phyloP scores from a whole-genome alignment of 2,113 vertebrate genomes.

The Chamaea fasciata region DNA sequence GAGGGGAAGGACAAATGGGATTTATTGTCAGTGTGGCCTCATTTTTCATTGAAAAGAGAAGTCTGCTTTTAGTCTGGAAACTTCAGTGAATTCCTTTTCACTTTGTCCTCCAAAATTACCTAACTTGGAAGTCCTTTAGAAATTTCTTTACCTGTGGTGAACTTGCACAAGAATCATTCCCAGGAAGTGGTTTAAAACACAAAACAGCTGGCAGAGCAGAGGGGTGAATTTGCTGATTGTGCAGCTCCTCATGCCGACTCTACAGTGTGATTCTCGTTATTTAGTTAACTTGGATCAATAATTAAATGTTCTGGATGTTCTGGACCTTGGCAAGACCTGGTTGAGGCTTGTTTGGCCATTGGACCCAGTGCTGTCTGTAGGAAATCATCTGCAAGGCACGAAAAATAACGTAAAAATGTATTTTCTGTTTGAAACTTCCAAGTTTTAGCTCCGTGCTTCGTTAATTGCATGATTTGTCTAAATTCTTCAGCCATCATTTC shows the following conservation, averaged over 20 bases:
- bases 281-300: not conserved
- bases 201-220: not conserved
- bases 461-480: not conserved
- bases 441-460: accelerated
- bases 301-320: not conserved
- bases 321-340: not conserved
- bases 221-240: not conserved
- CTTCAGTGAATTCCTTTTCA: not conserved
- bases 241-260: not conserved
- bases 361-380: not conserved
- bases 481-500: not conserved
- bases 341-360: not conserved
- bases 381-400: not conserved
- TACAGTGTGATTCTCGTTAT: not conserved
- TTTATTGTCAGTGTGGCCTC: not conserved
- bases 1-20: not conserved
- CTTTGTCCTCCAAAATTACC: not conserved
- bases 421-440: not conserved
- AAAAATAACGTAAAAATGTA: not conserved
- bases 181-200: not conserved
- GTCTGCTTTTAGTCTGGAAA: not conserved
- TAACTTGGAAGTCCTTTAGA: not conserved
- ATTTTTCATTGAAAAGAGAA: not conserved
- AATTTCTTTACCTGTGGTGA: not conserved
- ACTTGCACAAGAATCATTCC: not conserved